phyloP scores from a whole-genome alignment of 2,888 invertebrate genomes.

The Megastigmus dorsalis region DNA sequence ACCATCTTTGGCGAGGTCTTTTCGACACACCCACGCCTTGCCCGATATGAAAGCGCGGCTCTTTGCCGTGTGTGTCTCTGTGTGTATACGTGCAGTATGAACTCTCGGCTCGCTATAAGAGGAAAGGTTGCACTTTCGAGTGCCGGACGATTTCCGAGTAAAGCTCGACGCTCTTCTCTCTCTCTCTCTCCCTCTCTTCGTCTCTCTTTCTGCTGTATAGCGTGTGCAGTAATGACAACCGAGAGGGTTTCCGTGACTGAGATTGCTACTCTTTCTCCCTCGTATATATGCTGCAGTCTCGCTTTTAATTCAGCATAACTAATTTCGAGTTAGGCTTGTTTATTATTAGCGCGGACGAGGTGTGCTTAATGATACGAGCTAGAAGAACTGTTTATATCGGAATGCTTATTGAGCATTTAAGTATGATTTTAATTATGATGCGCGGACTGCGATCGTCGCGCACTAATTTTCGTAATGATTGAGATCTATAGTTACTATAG shows the following conservation, averaged over 20 bases:
- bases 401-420: too few species aligned
- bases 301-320: conserved; percentile 29
- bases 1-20: conserved; percentile 62
- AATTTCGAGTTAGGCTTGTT: conserved; percentile 27
- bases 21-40: conserved; percentile 67
- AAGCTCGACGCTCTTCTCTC: neutral
- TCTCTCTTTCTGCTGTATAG: too few species aligned
- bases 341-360: too few species aligned
- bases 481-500: too few species aligned
- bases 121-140: conserved; percentile 26
- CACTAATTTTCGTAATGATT: too few species aligned
- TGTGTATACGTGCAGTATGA: neutral
- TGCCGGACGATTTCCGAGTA: conserved; percentile 47
- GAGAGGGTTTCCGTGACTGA: conserved; percentile 45
- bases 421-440: too few species aligned
- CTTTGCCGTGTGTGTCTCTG: too few species aligned
- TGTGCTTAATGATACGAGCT: too few species aligned
- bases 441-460: too few species aligned
- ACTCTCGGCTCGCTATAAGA: conserved; percentile 12
- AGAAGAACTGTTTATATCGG: too few species aligned
- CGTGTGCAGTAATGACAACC: too few species aligned
- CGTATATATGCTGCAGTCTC: neutral
- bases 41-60: conserved; percentile 22
- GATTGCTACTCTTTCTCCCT: conserved; percentile 26
- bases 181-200: too few species aligned